Base-by-base conservation (phyloP, 1,140 invertebrate genomes). In the Scaptomyza hsui region DNA sequence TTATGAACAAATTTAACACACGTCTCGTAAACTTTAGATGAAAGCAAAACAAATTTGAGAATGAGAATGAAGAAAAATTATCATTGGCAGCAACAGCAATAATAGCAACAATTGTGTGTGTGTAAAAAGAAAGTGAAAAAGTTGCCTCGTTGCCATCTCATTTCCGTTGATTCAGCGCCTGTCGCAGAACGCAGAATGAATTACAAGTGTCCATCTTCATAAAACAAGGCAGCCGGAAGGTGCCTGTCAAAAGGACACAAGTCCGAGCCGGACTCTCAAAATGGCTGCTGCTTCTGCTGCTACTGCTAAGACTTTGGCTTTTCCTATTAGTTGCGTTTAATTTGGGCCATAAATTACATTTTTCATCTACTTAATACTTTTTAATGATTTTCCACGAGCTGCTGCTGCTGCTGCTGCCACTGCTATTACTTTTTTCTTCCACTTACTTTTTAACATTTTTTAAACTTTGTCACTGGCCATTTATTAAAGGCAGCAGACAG, bases 161-260 rank as follows among this genome's bases (percentile, higher is more conserved):
- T 86, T 85, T 85, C 81, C 82, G 73, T 86, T 81, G 72, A 80
- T 77, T 77, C 62, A 76, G 69, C 59, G 41, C 41, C 49, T 71
- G 81, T 73, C 77, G 77, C 72, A 72, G 65, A 73, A 72, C 73
- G 73, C 81, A 86, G 76, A 85, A 85, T 85, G 81, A 85, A 85
- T 85, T 85, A 85, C 81, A 85, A 85, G 81, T 85, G 81, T 86
- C 81, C 81, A 86, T 85, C 81, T 85, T 85, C 81, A 85, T 85
- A 88, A 86, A 85, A 86, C 63, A 75, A 86, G 81, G 53, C 72
- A 72, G 41, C 78, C 78, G 81, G 81, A 85, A 86, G 81, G 81
- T 85, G 81, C 60, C 69, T 81, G 81, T 85, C 81, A 85, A 81
- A 86, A 86, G 82, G 73, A 85, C 81, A 80, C 52, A 37, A 44